These are phyloP conservation scores for Palloptera scutellata DNA, from an alignment of 2,888 invertebrate species.

Conservation along the genomic window DNA sequence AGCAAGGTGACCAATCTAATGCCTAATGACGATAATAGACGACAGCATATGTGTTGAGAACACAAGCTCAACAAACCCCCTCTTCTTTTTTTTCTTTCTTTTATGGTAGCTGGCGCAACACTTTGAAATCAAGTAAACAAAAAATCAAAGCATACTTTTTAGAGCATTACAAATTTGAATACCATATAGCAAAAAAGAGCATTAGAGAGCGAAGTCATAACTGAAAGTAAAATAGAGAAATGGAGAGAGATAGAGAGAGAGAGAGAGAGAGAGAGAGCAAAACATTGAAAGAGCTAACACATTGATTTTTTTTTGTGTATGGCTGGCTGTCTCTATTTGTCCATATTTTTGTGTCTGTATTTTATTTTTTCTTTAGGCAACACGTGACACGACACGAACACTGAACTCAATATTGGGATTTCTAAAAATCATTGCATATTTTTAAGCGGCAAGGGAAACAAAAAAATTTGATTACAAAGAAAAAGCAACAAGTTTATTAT, in stretches of 20 bases:
- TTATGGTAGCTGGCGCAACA: no score
- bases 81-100: background rate
- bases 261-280: slow-evolving; percentile 3
- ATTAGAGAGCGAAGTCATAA: background rate
- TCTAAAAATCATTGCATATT: slow-evolving; percentile 3
- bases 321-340: no score
- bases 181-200: background rate
- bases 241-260: slow-evolving; percentile 5
- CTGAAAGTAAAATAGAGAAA: background rate
- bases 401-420: no score
- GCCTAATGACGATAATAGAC: background rate
- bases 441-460: slow-evolving; percentile 3
- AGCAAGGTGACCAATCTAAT: slow-evolving; percentile 22
- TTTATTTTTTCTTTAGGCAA: slow-evolving; percentile 2
- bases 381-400: background rate
- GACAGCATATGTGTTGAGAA: background rate
- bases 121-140: no score
- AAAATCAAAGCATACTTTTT: slow-evolving; percentile 32
- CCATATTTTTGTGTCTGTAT: slow-evolving; percentile 1
- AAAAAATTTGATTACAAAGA: background rate
- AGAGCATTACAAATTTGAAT: slow-evolving; percentile 29
- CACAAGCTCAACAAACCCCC: background rate
- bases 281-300: background rate
- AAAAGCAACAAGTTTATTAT: slow-evolving; percentile 14
- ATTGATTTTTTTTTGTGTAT: background rate